These are phyloP conservation scores for Alloscopus bannaensis DNA, from an alignment of 2,888 invertebrate genomes.

Conservation along the genomic window DNA sequence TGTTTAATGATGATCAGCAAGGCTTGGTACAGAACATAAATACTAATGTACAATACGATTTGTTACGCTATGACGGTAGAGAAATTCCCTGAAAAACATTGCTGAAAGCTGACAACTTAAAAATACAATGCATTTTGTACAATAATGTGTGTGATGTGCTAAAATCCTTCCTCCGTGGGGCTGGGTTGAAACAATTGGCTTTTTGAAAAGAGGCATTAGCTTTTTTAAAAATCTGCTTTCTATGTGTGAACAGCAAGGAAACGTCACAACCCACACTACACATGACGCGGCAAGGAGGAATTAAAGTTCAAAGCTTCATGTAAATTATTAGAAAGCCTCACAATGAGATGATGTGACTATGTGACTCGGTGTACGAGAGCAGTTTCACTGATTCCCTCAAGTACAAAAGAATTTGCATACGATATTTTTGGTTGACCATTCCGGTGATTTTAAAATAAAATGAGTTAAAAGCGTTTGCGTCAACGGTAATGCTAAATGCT, in stretches of 20 bases:
- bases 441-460: too few species aligned
- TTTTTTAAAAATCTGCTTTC: constrained; percentile 20
- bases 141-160: constrained; percentile 21
- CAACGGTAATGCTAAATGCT: too few species aligned
- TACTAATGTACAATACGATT: constrained; percentile 42
- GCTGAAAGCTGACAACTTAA: constrained; percentile 1
- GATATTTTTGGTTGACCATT: too few species aligned
- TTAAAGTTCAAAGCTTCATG: constrained; percentile 64
- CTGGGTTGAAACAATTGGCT: constrained; percentile 58
- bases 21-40: constrained; percentile 53
- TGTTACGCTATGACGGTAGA: constrained; percentile 47
- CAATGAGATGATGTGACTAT: constrained; percentile 13
- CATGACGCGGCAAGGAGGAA: constrained; percentile 25
- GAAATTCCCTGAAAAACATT: constrained; percentile 37
- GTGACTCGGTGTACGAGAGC: too few species aligned
- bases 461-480: too few species aligned
- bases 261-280: constrained; percentile 14
- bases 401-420: too few species aligned
- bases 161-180: constrained; percentile 30
- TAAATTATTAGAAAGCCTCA: constrained; percentile 62
- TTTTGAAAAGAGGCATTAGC: constrained; percentile 52
- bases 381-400: too few species aligned
- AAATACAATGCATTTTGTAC: constrained; percentile 13
- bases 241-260: constrained; percentile 35
- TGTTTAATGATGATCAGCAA: constrained; percentile 55